phyloP scores from a whole-genome alignment of 2,888 invertebrate species.

The Phragmatobia fuliginosa region DNA sequence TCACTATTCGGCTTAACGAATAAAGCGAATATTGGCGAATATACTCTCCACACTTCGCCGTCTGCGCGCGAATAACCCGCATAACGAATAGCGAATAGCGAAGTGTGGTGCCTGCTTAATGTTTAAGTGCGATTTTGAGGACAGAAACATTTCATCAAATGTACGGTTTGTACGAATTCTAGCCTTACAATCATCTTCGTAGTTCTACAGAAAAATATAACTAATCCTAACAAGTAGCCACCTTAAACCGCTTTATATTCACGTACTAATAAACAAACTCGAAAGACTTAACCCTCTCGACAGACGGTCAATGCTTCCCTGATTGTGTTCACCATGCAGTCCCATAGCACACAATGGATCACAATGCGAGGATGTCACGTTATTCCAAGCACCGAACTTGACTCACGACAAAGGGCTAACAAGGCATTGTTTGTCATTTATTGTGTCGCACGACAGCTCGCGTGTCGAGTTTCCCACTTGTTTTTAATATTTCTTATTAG shows the following conservation, averaged over 20 bases:
- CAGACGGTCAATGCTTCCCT: conserved; percentile 73
- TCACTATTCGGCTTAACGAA: too few species aligned
- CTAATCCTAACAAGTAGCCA: conserved; percentile 21
- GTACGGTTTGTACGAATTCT: neutral
- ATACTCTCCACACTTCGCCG: too few species aligned
- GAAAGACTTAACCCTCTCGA: conserved; percentile 53
- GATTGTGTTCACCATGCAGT: conserved; percentile 58
- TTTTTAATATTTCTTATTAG: neutral
- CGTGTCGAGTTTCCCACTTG: conserved; percentile 20
- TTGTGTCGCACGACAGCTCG: conserved; percentile 50
- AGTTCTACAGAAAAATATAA: neutral
- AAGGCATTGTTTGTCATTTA: conserved; percentile 79
- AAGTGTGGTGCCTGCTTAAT: too few species aligned
- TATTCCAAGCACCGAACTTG: conserved; percentile 64
- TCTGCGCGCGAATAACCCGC: too few species aligned
- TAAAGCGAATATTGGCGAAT: too few species aligned
- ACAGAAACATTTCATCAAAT: too few species aligned
- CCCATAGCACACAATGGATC: conserved; percentile 42
- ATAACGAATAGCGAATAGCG: too few species aligned
- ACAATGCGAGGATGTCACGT: conserved; percentile 81
- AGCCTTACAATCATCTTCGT: neutral
- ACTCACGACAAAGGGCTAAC: conserved; percentile 80
- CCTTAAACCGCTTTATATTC: conserved; percentile 11
- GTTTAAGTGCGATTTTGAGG: too few species aligned
- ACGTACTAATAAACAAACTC: conserved; percentile 35